Evolutionary conservation across 2,888 invertebrate species (phyloP).

Genomic region (Cataglyphis altisquamis): DNA sequence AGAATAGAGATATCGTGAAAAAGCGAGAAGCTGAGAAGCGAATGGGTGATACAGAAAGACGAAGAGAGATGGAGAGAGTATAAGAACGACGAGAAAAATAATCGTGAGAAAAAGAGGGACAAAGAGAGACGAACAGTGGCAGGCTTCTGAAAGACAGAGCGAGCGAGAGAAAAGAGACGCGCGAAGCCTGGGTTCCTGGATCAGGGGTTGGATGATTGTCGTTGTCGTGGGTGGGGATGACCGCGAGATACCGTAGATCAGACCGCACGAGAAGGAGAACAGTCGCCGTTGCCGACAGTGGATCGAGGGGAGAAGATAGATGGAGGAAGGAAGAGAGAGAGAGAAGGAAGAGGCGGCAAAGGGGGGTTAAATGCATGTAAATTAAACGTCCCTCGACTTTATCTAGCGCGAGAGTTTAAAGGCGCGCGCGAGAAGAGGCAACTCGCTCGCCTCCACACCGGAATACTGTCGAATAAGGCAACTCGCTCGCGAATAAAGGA

Average conservation of each 20-base stretch:
- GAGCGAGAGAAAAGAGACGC: constrained; percentile 47
- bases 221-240: constrained; percentile 52
- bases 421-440: constrained; percentile 54
- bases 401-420: constrained; percentile 78
- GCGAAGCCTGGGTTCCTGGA: constrained; percentile 61
- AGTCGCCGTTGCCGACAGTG: neutral
- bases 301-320: neutral
- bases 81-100: constrained; percentile 15
- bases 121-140: neutral
- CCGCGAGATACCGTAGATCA: constrained; percentile 64
- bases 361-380: constrained; percentile 77
- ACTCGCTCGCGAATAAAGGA: constrained; percentile 51
- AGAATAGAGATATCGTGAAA: constrained; percentile 24
- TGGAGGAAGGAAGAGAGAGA: constrained; percentile 2
- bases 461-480: constrained; percentile 67
- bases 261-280: constrained; percentile 59
- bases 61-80: constrained; percentile 18
- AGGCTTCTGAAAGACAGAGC: neutral
- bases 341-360: neutral
- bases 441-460: constrained; percentile 48
- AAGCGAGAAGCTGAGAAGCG: constrained; percentile 17
- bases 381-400: constrained; percentile 80
- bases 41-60: constrained; percentile 1
- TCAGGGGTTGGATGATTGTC: constrained; percentile 66
- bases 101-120: neutral